Evolutionary conservation across 2,888 invertebrate species (phyloP).

Genomic region (Mellilla xanthometata): DNA sequence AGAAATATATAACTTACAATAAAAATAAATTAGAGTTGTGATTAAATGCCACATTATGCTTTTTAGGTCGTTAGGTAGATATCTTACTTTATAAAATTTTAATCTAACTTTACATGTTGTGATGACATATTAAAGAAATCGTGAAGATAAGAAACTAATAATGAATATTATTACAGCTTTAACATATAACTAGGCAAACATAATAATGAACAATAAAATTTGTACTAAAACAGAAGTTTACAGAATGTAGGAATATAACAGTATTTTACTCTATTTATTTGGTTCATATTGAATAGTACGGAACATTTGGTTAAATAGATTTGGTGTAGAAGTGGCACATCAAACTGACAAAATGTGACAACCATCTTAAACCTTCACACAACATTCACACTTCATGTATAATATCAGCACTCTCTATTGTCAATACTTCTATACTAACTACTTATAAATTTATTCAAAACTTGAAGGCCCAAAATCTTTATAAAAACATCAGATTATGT

Average conservation of each 20-base stretch:
- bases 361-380: slow-evolving; percentile 2
- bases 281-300: slow-evolving; percentile 39
- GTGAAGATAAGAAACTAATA: slow-evolving; percentile 1
- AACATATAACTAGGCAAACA: neutral
- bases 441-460: slow-evolving; percentile 31
- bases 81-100: no score
- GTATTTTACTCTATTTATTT: slow-evolving; percentile 35
- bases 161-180: neutral
- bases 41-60: neutral
- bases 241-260: slow-evolving; percentile 28
- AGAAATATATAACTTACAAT: slow-evolving; percentile 5
- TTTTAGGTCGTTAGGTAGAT: no score
- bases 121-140: neutral
- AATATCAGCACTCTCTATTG: slow-evolving; percentile 31
- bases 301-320: slow-evolving; percentile 44
- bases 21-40: slow-evolving; percentile 2
- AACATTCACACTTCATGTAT: slow-evolving; percentile 26
- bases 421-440: slow-evolving; percentile 31
- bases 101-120: no score
- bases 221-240: slow-evolving; percentile 20
- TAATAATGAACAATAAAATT: slow-evolving; percentile 2
- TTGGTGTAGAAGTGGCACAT: slow-evolving; percentile 41
- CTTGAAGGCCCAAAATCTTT: slow-evolving; percentile 33
- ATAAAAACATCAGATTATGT: slow-evolving; percentile 18
- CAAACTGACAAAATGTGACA: slow-evolving; percentile 35